Evolutionary conservation across 2,888 invertebrate genomes (phyloP).

Genomic region (Xiphydria camelus): DNA sequence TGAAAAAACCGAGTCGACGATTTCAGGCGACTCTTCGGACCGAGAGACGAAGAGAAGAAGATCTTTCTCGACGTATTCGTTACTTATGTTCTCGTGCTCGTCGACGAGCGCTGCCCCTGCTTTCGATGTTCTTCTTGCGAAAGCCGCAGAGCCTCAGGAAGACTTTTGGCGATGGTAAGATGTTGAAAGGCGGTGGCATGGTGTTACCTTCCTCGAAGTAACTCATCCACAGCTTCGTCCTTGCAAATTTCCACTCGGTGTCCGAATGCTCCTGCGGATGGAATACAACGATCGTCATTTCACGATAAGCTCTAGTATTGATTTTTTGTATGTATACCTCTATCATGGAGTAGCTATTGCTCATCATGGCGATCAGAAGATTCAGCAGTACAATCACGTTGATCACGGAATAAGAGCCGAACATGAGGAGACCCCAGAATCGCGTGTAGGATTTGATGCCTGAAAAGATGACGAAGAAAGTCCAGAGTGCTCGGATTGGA

Average conservation of each 20-base stretch:
- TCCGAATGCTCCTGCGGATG: constrained; percentile 83
- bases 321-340: constrained; percentile 64
- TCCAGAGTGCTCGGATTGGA: background rate
- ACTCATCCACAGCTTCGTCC: constrained; percentile 93
- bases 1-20: constrained; percentile 9
- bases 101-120: constrained; percentile 26
- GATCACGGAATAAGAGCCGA: constrained; percentile 93
- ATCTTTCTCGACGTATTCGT: background rate
- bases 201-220: constrained; percentile 93
- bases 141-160: constrained; percentile 69
- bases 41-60: background rate
- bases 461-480: background rate
- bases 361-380: constrained; percentile 97
- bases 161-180: constrained; percentile 85
- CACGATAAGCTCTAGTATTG: background rate
- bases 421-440: constrained; percentile 95
- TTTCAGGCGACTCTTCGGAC: no score
- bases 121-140: constrained; percentile 53
- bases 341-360: constrained; percentile 92
- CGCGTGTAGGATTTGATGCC: constrained; percentile 86
- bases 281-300: background rate
- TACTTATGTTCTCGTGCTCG: constrained; percentile 41
- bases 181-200: constrained; percentile 91
- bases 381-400: constrained; percentile 92
- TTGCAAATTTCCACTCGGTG: constrained; percentile 95